phyloP scores from a whole-genome alignment of 1,140 invertebrate species.

The Drosophila tropicalis region DNA sequence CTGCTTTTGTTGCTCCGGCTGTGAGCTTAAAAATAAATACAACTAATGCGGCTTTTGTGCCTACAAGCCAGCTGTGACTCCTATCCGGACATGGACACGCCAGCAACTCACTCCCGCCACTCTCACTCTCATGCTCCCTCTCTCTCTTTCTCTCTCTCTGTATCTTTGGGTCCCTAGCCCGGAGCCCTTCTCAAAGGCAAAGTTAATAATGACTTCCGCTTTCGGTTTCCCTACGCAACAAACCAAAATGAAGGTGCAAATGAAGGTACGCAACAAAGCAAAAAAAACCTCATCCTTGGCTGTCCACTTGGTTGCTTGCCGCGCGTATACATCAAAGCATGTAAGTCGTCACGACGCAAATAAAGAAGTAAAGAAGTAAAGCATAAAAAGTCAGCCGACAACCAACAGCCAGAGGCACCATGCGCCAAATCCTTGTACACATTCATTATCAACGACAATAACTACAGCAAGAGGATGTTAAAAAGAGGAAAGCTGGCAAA shows the following conservation, averaged over 20 bases:
- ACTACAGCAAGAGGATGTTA: conserved; percentile 22
- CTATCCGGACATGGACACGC: conserved; percentile 58
- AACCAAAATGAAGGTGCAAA: conserved; percentile 39
- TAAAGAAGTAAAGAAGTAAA: conserved; percentile 77
- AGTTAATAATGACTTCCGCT: conserved; percentile 81
- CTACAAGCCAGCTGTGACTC: conserved; percentile 78
- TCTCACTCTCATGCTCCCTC: conserved; percentile 19
- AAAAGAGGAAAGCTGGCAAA: not conserved
- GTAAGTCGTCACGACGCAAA: conserved; percentile 72
- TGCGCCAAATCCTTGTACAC: conserved; percentile 57
- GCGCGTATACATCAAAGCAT: conserved; percentile 77
- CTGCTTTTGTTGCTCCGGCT: conserved; percentile 62
- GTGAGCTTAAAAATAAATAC: conserved; percentile 81
- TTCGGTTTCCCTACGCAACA: conserved; percentile 79
- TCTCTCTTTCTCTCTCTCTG: conserved; percentile 7
- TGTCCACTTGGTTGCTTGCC: conserved; percentile 69
- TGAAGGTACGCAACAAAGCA: conserved; percentile 71
- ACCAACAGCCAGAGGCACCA: conserved; percentile 39
- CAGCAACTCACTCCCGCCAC: conserved; percentile 16
- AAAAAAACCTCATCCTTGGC: conserved; percentile 21
- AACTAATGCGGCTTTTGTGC: conserved; percentile 82
- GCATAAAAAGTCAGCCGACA: conserved; percentile 70
- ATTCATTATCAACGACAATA: conserved; percentile 77
- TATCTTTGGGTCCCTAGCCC: conserved; percentile 8
- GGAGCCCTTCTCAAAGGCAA: conserved; percentile 67